Evolutionary conservation across 2,888 invertebrate genomes (phyloP), one percentile per base, ranked within the genome.

Genomic region (Eupithecia dodoneata): DNA sequence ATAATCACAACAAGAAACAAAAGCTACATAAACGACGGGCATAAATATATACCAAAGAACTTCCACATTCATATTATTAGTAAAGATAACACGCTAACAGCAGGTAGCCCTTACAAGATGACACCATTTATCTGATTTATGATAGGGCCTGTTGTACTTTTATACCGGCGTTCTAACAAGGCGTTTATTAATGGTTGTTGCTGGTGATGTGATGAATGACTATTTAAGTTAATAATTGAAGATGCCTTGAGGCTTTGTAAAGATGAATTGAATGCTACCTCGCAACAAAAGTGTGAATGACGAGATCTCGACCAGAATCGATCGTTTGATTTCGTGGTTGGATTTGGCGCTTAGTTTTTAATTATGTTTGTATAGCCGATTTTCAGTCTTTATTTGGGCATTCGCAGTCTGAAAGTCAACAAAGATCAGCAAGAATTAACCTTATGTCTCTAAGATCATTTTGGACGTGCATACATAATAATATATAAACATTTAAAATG

Each of bases 41-140:
- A 59, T 59, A 4, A 59, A 18, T 9, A 59, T 18, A 18, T 18
- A 59, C 18, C 18, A 42, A 42, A 42, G 1, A 65, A 65, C 65
- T 65, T 65, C 65, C 41, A 30, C 63, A 63, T 63, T 63, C 66
- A 41, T 3, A 41, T 13, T 41, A 13, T 5, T 42, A 42, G 30
- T 42, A 42, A 15, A 42, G 13, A 66, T 12, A 5, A 66, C 42
- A 42, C 42, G 6, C 13, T 18, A 65, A 2, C n/a, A 7, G 71
- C 49, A 9, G 69, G 72, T 69, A 72, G 72, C 69, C 52, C 65
- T 77, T 72, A 44, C 74, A 67, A 59, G 72, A n/a, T 52, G 9
- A 67, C 72, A 65, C 66, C 12, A 69, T 76, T 74, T 72, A 69
- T 63, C 18, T 73, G 65, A 67, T 73, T 73, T 13, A 59, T 72